These are phyloP conservation scores for Hemaris fuciformis DNA, from an alignment of 2,888 invertebrate genomes.

Conservation along the genomic window DNA sequence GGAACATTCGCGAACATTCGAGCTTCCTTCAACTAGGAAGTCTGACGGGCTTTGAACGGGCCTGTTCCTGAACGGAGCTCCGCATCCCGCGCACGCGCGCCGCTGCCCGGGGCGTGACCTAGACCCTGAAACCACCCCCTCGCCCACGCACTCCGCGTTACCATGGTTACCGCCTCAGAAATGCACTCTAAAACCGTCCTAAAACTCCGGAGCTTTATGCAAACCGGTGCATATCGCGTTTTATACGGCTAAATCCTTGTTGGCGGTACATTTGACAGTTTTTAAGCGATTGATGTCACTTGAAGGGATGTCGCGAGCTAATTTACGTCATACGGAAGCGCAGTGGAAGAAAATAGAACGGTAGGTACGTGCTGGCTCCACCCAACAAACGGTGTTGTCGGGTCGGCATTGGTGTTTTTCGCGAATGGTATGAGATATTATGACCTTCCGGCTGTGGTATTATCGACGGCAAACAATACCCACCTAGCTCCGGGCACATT, in stretches of 20 bases:
- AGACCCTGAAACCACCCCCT: conserved; percentile 79
- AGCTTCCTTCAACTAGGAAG: conserved; percentile 48
- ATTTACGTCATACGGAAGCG: conserved; percentile 46
- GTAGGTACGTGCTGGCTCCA: conserved; percentile 60
- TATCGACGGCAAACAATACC: conserved; percentile 52
- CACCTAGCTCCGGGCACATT: conserved; percentile 11
- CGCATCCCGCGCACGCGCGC: conserved; percentile 64
- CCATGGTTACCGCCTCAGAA: conserved; percentile 53
- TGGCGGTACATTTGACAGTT: neutral
- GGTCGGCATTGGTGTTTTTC: conserved; percentile 61
- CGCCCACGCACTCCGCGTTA: conserved; percentile 64
- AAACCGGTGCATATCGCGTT: neutral
- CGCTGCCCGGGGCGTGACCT: conserved; percentile 75
- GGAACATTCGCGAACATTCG: conserved; percentile 22
- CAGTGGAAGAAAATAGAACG: conserved; percentile 40
- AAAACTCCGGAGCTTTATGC: conserved; percentile 2
- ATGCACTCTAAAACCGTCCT: conserved; percentile 10
- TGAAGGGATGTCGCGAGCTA: conserved; percentile 24
- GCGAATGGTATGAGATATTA: conserved; percentile 54
- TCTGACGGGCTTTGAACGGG: conserved; percentile 54
- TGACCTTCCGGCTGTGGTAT: conserved; percentile 48
- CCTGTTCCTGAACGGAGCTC: conserved; percentile 48
- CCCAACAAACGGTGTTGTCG: conserved; percentile 51
- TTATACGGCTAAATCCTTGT: neutral
- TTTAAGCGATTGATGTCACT: neutral